Evolutionary conservation across 2,113 vertebrate genomes (phyloP).

Genomic region (Motacilla tschutschensis): DNA sequence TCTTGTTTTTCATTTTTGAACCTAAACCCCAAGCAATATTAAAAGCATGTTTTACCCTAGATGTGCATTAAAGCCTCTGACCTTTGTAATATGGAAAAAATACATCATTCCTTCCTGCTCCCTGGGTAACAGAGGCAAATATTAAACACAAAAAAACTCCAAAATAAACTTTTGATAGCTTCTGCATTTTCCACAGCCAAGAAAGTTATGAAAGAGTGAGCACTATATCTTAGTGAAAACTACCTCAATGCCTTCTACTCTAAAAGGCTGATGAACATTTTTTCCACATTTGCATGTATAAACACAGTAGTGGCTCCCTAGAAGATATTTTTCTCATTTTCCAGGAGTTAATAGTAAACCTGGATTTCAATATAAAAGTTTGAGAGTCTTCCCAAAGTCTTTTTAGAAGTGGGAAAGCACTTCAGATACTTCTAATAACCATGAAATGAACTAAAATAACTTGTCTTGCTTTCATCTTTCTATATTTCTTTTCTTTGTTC

Average conservation of each 20-base stretch:
- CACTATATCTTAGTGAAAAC: background rate
- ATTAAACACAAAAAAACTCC: background rate
- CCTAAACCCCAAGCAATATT: background rate
- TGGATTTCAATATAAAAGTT: background rate
- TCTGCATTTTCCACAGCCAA: background rate
- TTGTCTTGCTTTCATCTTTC: constrained; percentile 15
- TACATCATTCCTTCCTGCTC: background rate
- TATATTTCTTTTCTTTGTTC: background rate
- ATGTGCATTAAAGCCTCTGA: background rate
- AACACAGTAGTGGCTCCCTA: background rate
- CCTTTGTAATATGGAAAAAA: background rate
- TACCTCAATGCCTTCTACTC: background rate
- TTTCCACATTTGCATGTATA: background rate
- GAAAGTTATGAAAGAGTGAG: background rate
- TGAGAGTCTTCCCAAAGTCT: background rate
- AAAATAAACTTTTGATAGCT: background rate
- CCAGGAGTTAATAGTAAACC: background rate
- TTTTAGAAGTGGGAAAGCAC: background rate
- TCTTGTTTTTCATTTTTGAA: background rate
- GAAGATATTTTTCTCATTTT: background rate
- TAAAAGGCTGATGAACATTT: background rate
- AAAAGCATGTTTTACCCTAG: background rate
- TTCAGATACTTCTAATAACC: background rate
- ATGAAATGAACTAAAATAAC: background rate
- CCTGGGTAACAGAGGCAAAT: background rate